Percentiles rank a stretch among this genome's conserved stretches.
phyloP scores from a whole-genome alignment of 2,888 invertebrate genomes.

The Lumbricus terrestris region DNA sequence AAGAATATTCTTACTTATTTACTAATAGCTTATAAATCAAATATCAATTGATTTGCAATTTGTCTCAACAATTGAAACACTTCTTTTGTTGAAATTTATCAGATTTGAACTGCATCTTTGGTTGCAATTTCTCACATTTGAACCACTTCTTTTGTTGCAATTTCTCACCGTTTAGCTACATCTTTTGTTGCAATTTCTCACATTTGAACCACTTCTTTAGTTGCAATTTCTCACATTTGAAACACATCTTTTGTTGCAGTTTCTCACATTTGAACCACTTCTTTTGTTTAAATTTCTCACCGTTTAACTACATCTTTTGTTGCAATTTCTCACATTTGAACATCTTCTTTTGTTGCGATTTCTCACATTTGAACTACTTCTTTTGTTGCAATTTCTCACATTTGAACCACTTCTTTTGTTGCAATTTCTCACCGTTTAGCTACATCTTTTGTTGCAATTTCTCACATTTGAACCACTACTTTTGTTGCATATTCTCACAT shows the following conservation, averaged over 20 bases:
- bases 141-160: not conserved
- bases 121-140: too few species aligned
- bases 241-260: not conserved
- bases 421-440: too few species aligned
- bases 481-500: too few species aligned
- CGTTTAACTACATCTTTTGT: not conserved
- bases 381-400: too few species aligned
- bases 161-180: not conserved
- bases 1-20: too few species aligned
- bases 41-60: not conserved
- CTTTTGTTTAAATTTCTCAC: constrained; percentile 3
- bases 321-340: not conserved
- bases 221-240: not conserved
- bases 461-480: too few species aligned
- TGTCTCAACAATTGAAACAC: too few species aligned
- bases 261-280: not conserved
- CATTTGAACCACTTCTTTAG: not conserved
- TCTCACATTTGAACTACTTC: too few species aligned
- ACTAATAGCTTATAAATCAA: not conserved
- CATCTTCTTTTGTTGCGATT: too few species aligned
- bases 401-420: too few species aligned
- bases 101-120: not conserved
- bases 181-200: not conserved
- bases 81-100: not conserved
- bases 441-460: too few species aligned